Evolutionary conservation across 1,140 invertebrate species (phyloP), one percentile per base, ranked within the genome.

Genomic region (Drosophila baimaii): DNA sequence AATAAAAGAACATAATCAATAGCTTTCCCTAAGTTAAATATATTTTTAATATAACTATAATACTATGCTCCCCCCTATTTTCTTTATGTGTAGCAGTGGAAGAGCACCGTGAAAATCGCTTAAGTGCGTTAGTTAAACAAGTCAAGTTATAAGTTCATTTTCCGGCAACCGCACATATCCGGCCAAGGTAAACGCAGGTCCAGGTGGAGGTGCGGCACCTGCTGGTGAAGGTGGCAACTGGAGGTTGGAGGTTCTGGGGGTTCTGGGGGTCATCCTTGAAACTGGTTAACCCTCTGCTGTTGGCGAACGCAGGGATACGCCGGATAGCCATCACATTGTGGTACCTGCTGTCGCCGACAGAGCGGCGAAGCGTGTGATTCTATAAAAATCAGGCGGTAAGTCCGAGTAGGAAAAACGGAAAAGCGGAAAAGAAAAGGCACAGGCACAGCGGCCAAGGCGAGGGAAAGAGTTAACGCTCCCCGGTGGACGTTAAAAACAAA

Each of bases 71-170:
- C 1, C 10, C 0, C 12, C 4, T 2, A 9, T 21, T 54, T 54
- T 54, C 0, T 23, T 54, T 23, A 19, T 5, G 31, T 54, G 51
- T 35, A 54, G 4, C n/a, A 15, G 8, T 10, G 2, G 76, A 59
- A 59, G 68, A 61, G 79, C 68, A 54, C 51, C 51, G 19, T 54
- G 69, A 89, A 88, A 89, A 88, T 78, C 84, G 84, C 54, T 89
- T 88, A 88, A 88, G 88, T 88, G 79, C 84, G 83, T 88, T 88
- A 88, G 83, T 88, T 84, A 89, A 88, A 89, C 84, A 88, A 89
- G 84, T 88, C 80, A 75, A 88, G 84, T 84, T 88, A 89, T 88
- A 88, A 88, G 84, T 88, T 88, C 77, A 89, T 88, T 89, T 88
- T 88, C 84, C 84, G 84, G 73, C 84, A 88, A 75, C 80, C 80